These are phyloP conservation scores for Ispidina lecontei DNA, from an alignment of 2,797 vertebrate genomes.

Conservation along the genomic window DNA sequence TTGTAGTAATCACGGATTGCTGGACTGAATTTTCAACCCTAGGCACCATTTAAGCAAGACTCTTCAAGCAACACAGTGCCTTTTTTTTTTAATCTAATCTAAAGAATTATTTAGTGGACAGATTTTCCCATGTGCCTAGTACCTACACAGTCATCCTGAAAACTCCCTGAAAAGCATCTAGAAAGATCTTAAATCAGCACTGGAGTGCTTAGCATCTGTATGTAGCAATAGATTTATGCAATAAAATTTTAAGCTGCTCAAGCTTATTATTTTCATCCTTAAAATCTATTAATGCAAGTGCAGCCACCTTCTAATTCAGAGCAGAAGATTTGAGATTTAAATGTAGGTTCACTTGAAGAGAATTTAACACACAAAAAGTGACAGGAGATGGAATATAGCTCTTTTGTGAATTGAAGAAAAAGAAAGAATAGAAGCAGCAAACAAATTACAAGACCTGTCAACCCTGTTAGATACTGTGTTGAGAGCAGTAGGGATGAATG, in stretches of 20 bases:
- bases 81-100: background rate
- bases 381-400: constrained; percentile 26
- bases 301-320: constrained; percentile 50
- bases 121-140: background rate
- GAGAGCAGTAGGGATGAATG: constrained; percentile 36
- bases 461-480: background rate
- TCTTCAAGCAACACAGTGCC: background rate
- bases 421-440: constrained; percentile 56
- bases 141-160: background rate
- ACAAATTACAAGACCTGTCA: constrained; percentile 56
- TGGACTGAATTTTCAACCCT: background rate
- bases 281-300: constrained; percentile 36
- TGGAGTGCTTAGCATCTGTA: constrained; percentile 17
- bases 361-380: constrained; percentile 44
- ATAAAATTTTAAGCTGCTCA: constrained; percentile 27
- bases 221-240: constrained; percentile 37
- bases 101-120: background rate
- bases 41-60: background rate
- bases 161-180: background rate
- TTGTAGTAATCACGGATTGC: background rate
- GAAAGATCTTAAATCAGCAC: constrained; percentile 20
- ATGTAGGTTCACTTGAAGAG: constrained; percentile 34
- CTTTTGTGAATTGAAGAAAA: constrained; percentile 35
- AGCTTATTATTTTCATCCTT: constrained; percentile 54
- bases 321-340: constrained; percentile 47